Evolutionary conservation across 64 coral and sea anemone species (phyloP).

Genomic region (Dendrophyllia cribrosa): DNA sequence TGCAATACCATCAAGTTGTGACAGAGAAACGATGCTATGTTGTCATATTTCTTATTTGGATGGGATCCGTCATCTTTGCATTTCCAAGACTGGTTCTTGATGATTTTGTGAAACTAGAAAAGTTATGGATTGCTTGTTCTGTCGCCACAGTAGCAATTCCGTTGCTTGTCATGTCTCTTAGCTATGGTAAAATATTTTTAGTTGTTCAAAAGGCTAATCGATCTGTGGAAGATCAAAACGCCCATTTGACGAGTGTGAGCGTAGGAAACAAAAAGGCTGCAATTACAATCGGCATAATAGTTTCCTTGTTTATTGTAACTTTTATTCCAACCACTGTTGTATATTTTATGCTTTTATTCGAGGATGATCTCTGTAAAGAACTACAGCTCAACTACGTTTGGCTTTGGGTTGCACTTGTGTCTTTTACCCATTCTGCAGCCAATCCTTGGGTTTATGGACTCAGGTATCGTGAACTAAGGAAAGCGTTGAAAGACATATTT

Average conservation of each 20-base stretch:
- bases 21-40: constrained; percentile 41
- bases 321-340: constrained; percentile 33
- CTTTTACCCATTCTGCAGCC: constrained; percentile 26
- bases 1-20: constrained; percentile 22
- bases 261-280: constrained; percentile 24
- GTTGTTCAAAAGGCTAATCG: constrained; percentile 24
- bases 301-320: background rate
- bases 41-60: constrained; percentile 20
- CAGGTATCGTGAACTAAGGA: constrained; percentile 10
- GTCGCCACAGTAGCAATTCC: constrained; percentile 30
- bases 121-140: constrained; percentile 46
- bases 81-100: constrained; percentile 34
- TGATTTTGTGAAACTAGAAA: constrained; percentile 25
- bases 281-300: constrained; percentile 15
- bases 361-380: constrained; percentile 16
- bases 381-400: constrained; percentile 16
- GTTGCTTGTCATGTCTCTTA: background rate
- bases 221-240: background rate
- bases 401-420: constrained; percentile 41
- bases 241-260: background rate
- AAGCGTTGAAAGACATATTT: background rate
- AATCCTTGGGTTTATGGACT: constrained; percentile 63
- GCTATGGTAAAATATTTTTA: constrained; percentile 20
- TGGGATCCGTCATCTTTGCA: constrained; percentile 2
- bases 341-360: constrained; percentile 52